These are phyloP conservation scores for Pachydiplax longipennis DNA, from an alignment of 2,888 invertebrate species.

Conservation along the genomic window DNA sequence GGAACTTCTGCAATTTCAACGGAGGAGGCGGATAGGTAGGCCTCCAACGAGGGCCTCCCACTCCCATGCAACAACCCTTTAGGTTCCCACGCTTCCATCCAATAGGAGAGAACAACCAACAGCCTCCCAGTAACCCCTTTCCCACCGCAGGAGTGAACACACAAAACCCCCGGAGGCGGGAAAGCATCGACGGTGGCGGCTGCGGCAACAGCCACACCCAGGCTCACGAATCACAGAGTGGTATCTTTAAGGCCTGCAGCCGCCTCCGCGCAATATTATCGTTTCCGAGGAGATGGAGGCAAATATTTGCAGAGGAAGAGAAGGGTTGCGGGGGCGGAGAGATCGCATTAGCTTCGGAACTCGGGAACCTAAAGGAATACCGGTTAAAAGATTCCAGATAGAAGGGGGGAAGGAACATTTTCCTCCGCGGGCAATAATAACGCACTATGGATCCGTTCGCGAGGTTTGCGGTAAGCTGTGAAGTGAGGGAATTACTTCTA, in stretches of 20 bases:
- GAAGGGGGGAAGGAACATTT: neutral
- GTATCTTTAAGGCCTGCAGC: neutral
- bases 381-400: neutral
- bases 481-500: too few species aligned
- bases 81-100: neutral
- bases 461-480: neutral
- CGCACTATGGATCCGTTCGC: neutral
- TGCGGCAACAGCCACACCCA: slow-evolving; percentile 27
- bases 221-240: slow-evolving; percentile 34
- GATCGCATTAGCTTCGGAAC: slow-evolving; percentile 15
- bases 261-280: slow-evolving; percentile 41
- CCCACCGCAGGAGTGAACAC: slow-evolving; percentile 31
- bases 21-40: slow-evolving; percentile 9
- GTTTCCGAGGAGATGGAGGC: slow-evolving; percentile 44
- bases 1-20: neutral
- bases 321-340: neutral
- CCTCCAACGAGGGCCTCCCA: neutral
- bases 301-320: slow-evolving; percentile 30
- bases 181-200: neutral
- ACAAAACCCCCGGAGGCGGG: slow-evolving; percentile 1
- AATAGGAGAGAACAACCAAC: slow-evolving; percentile 16
- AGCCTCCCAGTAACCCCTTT: slow-evolving; percentile 23
- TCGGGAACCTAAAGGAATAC: neutral
- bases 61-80: slow-evolving; percentile 30
- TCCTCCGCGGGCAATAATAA: neutral